Percentiles rank a stretch among this genome's conserved stretches.
Conservation (phyloP, 2,888 invertebrate genomes). For the Scaeva pyrastri region DNA sequence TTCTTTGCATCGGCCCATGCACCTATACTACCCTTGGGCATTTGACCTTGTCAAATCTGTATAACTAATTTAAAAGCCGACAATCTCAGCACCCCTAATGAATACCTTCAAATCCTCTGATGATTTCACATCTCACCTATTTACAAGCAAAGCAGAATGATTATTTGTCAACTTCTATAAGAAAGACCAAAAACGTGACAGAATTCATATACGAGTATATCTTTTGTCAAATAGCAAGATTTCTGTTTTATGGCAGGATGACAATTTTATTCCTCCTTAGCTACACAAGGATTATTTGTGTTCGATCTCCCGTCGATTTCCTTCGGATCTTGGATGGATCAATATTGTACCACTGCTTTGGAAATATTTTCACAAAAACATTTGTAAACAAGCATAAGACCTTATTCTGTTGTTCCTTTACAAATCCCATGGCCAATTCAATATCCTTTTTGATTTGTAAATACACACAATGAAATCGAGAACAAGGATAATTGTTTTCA, state of each 20-base stretch:
- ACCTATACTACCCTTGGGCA: slow-evolving; percentile 32
- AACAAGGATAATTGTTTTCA: slow-evolving; percentile 69
- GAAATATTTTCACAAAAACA: slow-evolving; percentile 75
- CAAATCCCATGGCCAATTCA: slow-evolving; percentile 21
- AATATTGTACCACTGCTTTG: slow-evolving; percentile 73
- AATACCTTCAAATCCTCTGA: slow-evolving; percentile 53
- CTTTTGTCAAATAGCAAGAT: slow-evolving; percentile 1
- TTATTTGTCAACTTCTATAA: slow-evolving; percentile 46
- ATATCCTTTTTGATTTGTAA: slow-evolving; percentile 33
- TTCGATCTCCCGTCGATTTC: slow-evolving; percentile 68
- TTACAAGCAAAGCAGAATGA: not conserved
- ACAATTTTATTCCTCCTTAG: slow-evolving; percentile 62
- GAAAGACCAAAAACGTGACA: slow-evolving; percentile 19
- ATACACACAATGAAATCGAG: slow-evolving; percentile 53
- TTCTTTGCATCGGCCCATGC: not conserved
- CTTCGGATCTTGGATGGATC: too few species aligned
- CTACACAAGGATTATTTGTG: slow-evolving; percentile 25
- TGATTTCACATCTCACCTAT: slow-evolving; percentile 28
- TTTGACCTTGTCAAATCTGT: slow-evolving; percentile 55
- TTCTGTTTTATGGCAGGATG: slow-evolving; percentile 48
- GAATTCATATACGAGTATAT: slow-evolving; percentile 34
- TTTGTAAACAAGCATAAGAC: slow-evolving; percentile 75
- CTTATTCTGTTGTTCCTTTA: slow-evolving; percentile 48
- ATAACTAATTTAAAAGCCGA: slow-evolving; percentile 52
- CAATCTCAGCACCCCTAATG: slow-evolving; percentile 37